phyloP scores from a whole-genome alignment of 2,797 vertebrate species.

The Trichosurus vulpecula region DNA sequence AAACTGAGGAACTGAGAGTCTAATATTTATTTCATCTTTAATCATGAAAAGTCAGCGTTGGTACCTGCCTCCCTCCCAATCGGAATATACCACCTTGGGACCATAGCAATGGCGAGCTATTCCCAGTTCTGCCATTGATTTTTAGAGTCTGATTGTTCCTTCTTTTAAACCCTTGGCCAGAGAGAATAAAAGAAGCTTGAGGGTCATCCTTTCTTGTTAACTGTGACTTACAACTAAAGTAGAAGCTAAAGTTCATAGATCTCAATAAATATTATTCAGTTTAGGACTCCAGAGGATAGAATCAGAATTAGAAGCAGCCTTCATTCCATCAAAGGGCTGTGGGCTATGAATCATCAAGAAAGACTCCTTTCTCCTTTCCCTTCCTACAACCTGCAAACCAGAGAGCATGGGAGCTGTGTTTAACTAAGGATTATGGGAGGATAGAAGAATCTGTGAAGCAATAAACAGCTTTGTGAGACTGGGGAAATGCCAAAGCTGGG shows the following conservation, averaged over 20 bases:
- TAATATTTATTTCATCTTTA: not conserved
- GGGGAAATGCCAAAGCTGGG: not conserved
- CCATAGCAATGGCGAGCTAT: not conserved
- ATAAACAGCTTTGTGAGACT: not conserved
- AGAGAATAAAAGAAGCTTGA: not conserved
- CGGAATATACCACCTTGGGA: not conserved
- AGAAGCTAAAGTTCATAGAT: not conserved
- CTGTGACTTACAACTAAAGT: not conserved
- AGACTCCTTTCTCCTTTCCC: not conserved
- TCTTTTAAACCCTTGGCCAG: slow-evolving; percentile 14
- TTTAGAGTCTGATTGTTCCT: not conserved
- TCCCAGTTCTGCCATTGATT: not conserved
- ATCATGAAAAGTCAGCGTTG: not conserved
- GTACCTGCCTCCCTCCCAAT: fast-evolving
- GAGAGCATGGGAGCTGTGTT: not conserved
- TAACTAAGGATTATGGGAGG: not conserved
- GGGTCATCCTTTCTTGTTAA: not conserved
- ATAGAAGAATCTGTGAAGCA: not conserved
- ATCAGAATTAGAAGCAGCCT: not conserved
- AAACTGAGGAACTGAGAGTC: not conserved
- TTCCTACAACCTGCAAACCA: not conserved
- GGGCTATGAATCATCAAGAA: fast-evolving
- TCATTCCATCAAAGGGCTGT: not conserved
- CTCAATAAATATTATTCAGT: not conserved
- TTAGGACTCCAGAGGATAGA: not conserved